Conservation (phyloP, 2,888 invertebrate genomes). For the Punctoribates punctum region DNA sequence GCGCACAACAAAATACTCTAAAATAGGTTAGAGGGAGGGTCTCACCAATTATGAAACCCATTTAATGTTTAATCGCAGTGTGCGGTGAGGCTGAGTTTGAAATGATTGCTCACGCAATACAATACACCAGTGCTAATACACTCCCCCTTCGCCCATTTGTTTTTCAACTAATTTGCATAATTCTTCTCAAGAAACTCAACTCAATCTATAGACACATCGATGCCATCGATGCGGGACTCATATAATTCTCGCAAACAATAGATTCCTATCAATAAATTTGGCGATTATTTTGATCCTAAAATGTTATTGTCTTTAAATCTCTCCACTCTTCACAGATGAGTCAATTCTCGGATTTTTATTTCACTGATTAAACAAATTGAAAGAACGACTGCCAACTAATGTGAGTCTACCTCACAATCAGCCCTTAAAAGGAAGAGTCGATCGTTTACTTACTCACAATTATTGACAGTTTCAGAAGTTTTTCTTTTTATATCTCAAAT, state of each 20-base stretch:
- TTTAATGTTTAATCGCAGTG: constrained; percentile 30
- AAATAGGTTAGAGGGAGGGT: constrained; percentile 33
- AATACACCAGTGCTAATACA: neutral
- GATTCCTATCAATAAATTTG: too few relatives aligned
- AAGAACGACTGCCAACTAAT: neutral
- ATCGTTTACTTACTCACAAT: neutral
- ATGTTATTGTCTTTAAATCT: too few relatives aligned
- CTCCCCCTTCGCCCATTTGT: constrained; percentile 29
- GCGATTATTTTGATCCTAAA: too few relatives aligned
- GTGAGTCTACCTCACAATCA: neutral
- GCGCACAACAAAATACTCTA: constrained; percentile 13
- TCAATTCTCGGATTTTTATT: too few relatives aligned
- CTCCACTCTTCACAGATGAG: too few relatives aligned
- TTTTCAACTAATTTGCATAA: constrained; percentile 32
- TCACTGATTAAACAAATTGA: too few relatives aligned
- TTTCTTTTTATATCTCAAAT: neutral
- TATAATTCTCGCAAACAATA: neutral
- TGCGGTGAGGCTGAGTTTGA: constrained; percentile 6
- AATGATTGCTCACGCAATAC: constrained; percentile 19
- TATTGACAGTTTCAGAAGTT: neutral
- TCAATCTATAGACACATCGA: neutral
- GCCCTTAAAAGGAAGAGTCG: neutral
- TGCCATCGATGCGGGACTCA: neutral
- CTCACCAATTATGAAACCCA: constrained; percentile 27
- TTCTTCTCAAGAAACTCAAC: constrained; percentile 1